Percentiles rank a stretch among this genome's conserved stretches.
phyloP scores from a whole-genome alignment of 2,797 vertebrate species.

The Acanthurus tractus region DNA sequence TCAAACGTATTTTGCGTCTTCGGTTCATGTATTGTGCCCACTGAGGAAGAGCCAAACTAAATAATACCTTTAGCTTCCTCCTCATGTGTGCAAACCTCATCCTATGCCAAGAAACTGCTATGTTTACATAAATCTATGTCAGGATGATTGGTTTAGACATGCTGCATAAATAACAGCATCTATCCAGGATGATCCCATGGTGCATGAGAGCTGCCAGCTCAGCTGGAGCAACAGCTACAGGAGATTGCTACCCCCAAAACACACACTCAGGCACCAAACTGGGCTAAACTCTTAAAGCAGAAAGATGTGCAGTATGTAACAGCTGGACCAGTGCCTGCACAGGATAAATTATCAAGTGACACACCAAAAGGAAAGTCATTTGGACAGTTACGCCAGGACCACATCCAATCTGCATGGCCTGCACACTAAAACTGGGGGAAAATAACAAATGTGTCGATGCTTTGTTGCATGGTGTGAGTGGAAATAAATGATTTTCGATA shows the following conservation, averaged over 20 bases:
- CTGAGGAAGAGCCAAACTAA: constrained; percentile 57
- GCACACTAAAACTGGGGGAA: constrained; percentile 11
- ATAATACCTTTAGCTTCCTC: constrained; percentile 62
- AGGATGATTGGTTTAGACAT: constrained; percentile 79
- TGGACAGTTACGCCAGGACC: constrained; percentile 20
- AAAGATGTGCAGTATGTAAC: constrained; percentile 31
- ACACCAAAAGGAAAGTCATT: constrained; percentile 38
- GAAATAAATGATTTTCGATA: constrained; percentile 21
- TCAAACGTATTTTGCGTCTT: constrained; percentile 44
- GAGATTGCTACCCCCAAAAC: constrained; percentile 28
- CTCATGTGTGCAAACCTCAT: constrained; percentile 53
- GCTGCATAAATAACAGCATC: constrained; percentile 79
- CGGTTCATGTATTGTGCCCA: constrained; percentile 12
- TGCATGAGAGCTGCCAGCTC: constrained; percentile 69
- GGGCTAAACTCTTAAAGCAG: constrained; percentile 41
- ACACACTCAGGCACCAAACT: constrained; percentile 17
- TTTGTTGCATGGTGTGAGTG: not conserved
- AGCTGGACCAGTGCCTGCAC: constrained; percentile 34
- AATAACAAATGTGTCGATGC: constrained; percentile 17
- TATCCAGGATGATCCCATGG: constrained; percentile 76
- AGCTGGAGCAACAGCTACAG: constrained; percentile 63
- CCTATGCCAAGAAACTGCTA: constrained; percentile 73
- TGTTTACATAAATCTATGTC: constrained; percentile 80
- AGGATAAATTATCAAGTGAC: constrained; percentile 35
- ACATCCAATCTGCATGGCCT: constrained; percentile 14